These are phyloP conservation scores for Pyrgilauda ruficollis DNA, from an alignment of 2,113 vertebrate genomes.

Conservation along the genomic window DNA sequence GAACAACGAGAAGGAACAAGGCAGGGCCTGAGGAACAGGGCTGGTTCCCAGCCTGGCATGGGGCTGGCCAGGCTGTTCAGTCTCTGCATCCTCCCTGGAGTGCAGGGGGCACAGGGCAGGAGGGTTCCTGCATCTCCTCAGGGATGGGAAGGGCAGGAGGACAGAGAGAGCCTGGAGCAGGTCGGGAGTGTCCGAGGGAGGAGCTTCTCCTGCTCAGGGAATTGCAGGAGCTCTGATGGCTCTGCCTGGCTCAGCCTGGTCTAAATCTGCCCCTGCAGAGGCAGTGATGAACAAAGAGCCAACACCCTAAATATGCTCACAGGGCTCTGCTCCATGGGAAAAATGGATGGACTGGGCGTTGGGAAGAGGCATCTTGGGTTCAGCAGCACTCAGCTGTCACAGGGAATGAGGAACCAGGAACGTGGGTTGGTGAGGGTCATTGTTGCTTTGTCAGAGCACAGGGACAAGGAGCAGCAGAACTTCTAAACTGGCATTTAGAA, in stretches of 20 bases:
- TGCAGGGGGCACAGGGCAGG: neutral
- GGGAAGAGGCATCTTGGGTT: neutral
- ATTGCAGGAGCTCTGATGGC: neutral
- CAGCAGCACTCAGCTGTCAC: neutral
- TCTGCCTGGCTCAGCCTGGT: neutral
- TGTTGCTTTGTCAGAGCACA: neutral
- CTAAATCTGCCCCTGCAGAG: neutral
- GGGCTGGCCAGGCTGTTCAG: slow-evolving; percentile 49
- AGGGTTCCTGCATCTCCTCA: neutral
- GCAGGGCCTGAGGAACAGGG: neutral
- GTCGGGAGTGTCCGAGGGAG: rapidly evolving
- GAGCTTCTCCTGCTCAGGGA: neutral
- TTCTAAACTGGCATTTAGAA: neutral
- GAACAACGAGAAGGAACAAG: slow-evolving; percentile 2
- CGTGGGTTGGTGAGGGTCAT: neutral
- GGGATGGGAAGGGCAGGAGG: neutral
- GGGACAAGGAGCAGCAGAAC: neutral
- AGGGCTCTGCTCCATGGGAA: neutral
- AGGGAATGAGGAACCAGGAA: neutral
- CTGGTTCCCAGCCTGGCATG: slow-evolving; percentile 1
- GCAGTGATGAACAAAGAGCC: neutral
- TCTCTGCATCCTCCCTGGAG: slow-evolving; percentile 12
- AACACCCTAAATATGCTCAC: neutral
- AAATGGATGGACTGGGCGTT: neutral
- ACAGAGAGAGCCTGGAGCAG: neutral